Evolutionary conservation across 2,113 vertebrate genomes (phyloP).

Genomic region (Heloderma charlesbogerti): DNA sequence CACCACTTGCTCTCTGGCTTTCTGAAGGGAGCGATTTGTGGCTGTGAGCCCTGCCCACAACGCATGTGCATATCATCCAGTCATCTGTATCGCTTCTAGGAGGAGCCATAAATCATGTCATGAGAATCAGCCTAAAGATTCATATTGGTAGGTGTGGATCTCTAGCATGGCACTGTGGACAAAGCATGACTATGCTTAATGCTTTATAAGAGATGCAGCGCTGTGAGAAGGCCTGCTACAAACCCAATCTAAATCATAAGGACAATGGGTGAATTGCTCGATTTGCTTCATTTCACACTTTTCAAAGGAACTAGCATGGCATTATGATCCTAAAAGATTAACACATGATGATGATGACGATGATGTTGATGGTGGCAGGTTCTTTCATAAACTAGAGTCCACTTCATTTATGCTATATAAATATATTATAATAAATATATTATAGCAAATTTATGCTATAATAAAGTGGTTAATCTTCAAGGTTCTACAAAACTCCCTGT

Average conservation of each 20-base stretch:
- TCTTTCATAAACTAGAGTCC: not conserved
- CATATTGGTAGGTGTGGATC: not conserved
- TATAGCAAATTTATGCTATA: too few species aligned
- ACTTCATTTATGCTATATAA: not conserved
- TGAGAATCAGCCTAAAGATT: not conserved
- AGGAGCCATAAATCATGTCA: not conserved
- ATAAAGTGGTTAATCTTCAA: not conserved
- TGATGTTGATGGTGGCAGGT: not conserved
- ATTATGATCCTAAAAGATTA: not conserved
- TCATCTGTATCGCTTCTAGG: not conserved
- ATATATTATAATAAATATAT: too few species aligned
- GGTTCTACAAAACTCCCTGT: not conserved
- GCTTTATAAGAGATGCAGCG: not conserved
- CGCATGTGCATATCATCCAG: not conserved
- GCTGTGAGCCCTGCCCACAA: not conserved
- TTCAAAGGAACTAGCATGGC: too few species aligned
- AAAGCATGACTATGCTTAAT: not conserved
- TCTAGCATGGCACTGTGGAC: too few species aligned
- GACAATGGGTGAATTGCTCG: too few species aligned
- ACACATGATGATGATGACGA: not conserved
- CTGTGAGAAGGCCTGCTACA: not conserved
- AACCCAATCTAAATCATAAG: not conserved
- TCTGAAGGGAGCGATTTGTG: not conserved
- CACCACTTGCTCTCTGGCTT: not conserved
- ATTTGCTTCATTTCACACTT: not conserved